Evolutionary conservation across 2,797 vertebrate species (phyloP).

Genomic region (Peromyscus aztecus): DNA sequence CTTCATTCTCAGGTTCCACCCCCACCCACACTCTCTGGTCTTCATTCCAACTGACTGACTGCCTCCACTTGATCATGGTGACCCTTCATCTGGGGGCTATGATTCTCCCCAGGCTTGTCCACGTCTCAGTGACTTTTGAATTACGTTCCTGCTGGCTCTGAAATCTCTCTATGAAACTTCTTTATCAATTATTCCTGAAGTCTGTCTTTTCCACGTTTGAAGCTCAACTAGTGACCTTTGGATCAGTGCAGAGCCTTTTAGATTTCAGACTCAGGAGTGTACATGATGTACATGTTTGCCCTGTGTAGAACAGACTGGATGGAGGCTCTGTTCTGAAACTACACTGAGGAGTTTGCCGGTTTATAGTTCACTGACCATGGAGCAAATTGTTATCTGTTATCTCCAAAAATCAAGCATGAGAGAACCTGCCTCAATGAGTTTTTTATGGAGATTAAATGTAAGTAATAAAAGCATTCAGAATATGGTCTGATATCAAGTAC

Average conservation of each 20-base stretch:
- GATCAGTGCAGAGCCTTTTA: neutral
- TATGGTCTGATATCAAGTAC: neutral
- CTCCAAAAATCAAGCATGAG: neutral
- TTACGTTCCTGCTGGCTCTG: neutral
- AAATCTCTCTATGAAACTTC: neutral
- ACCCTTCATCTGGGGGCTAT: neutral
- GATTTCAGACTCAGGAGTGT: neutral
- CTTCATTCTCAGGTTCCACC: fast-evolving
- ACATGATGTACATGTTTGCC: neutral
- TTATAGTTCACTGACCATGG: neutral
- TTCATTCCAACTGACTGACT: neutral
- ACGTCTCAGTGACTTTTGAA: neutral
- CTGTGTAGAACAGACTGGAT: neutral
- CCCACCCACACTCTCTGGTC: too few relatives aligned
- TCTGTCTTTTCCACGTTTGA: neutral
- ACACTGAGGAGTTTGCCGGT: neutral
- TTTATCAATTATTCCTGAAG: neutral
- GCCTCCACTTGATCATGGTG: neutral
- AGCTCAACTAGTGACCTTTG: neutral
- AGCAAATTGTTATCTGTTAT: neutral
- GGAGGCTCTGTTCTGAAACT: neutral
- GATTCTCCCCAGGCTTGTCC: neutral
- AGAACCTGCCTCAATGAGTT: neutral
- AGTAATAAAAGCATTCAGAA: neutral
- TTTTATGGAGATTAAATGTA: neutral